phyloP scores from a whole-genome alignment of 2,888 invertebrate genomes.

The Cerceris ruficornis region DNA sequence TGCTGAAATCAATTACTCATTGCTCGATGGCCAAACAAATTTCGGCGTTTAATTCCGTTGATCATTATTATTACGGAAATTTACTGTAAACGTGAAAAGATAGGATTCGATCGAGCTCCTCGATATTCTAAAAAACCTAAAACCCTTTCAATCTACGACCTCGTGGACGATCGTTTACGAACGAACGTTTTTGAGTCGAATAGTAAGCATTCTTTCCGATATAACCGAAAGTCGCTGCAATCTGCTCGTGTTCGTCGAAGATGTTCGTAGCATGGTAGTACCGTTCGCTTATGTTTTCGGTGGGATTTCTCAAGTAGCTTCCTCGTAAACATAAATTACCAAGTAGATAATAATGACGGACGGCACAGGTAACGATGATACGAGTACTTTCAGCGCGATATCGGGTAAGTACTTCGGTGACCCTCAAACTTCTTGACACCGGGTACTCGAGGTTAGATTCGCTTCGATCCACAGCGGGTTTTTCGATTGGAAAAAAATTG shows the following conservation, averaged over 20 bases:
- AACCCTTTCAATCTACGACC: not conserved
- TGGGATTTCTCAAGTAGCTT: slow-evolving; percentile 19
- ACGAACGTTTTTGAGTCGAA: slow-evolving; percentile 24
- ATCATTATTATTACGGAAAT: too few species aligned
- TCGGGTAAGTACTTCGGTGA: slow-evolving; percentile 65
- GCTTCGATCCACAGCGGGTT: slow-evolving; percentile 28
- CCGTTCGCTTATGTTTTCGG: slow-evolving; percentile 33
- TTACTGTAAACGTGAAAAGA: too few species aligned
- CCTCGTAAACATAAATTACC: not conserved
- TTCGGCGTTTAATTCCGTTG: too few species aligned
- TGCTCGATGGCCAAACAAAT: too few species aligned
- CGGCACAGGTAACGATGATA: slow-evolving; percentile 63
- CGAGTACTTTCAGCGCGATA: slow-evolving; percentile 62
- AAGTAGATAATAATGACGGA: slow-evolving; percentile 62
- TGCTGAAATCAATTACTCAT: too few species aligned
- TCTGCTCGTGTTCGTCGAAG: slow-evolving; percentile 32
- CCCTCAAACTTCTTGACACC: slow-evolving; percentile 30
- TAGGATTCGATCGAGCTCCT: not conserved
- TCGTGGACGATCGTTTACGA: not conserved
- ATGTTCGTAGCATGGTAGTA: slow-evolving; percentile 44
- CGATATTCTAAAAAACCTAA: not conserved
- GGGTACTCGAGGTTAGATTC: slow-evolving; percentile 67
- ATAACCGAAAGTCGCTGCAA: slow-evolving; percentile 19
- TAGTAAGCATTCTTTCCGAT: slow-evolving; percentile 17
- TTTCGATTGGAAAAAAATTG: slow-evolving; percentile 13